Evolutionary conservation across 2,888 invertebrate genomes (phyloP).

Genomic region (Eugnorisma glareosa): DNA sequence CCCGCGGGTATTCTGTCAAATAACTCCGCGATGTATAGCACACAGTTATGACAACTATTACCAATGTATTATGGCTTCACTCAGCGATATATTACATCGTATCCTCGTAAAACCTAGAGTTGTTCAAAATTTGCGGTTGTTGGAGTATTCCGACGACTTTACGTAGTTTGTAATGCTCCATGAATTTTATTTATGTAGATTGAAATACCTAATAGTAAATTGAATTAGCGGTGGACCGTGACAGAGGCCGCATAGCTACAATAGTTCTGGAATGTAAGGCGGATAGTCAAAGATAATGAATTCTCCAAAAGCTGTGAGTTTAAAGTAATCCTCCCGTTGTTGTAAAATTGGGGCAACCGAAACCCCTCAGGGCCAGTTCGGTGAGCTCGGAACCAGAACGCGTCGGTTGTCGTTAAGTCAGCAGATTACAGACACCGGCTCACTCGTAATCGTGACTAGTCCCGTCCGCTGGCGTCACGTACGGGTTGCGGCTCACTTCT

Average conservation of each 20-base stretch:
- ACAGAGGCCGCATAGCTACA: not conserved
- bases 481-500: not conserved
- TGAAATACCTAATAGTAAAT: slow-evolving; percentile 5
- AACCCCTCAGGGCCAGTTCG: slow-evolving; percentile 6
- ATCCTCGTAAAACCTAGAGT: slow-evolving; percentile 40
- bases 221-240: not conserved
- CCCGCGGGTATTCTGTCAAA: slow-evolving; percentile 9
- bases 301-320: not conserved
- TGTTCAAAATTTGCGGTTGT: not conserved
- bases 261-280: not conserved
- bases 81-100: slow-evolving; percentile 24
- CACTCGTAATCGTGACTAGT: slow-evolving; percentile 6
- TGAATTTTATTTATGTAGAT: not conserved
- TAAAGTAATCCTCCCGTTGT: not conserved
- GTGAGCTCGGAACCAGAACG: slow-evolving; percentile 13
- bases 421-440: not conserved
- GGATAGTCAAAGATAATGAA: not conserved
- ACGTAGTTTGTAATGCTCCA: slow-evolving; percentile 17
- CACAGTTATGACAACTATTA: slow-evolving; percentile 36
- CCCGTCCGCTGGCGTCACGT: not conserved
- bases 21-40: slow-evolving; percentile 33
- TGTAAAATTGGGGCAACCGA: not conserved
- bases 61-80: slow-evolving; percentile 29
- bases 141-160: not conserved
- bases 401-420: not conserved